Evolutionary conservation across 2,113 vertebrate genomes (phyloP).

Genomic region (Naja naja): DNA sequence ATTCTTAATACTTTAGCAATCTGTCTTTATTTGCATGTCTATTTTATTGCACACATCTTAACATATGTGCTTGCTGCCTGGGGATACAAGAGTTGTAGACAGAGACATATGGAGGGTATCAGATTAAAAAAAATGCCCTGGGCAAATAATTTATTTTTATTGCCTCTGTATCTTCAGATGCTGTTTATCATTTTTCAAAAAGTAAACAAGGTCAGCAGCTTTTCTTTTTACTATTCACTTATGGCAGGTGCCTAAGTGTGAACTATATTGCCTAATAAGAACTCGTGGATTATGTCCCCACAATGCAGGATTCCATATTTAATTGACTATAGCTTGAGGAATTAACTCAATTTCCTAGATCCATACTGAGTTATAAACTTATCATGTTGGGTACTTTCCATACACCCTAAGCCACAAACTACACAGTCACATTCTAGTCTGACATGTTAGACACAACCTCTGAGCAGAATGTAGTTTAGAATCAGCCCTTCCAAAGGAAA

Average conservation of each 20-base stretch:
- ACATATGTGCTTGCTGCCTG: not conserved
- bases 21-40: conserved; percentile 25
- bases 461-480: not conserved
- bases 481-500: not conserved
- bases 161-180: not conserved
- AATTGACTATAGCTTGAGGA: not conserved
- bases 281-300: not conserved
- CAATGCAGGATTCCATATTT: not conserved
- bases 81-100: not conserved
- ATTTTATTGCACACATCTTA: conserved; percentile 25
- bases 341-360: not conserved
- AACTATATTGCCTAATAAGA: not conserved
- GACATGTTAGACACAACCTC: not conserved
- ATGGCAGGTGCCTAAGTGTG: not conserved
- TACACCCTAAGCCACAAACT: not conserved
- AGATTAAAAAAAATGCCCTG: not conserved
- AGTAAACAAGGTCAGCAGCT: not conserved
- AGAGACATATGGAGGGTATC: not conserved
- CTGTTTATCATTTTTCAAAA: conserved; percentile 26
- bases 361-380: not conserved
- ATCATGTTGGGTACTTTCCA: not conserved
- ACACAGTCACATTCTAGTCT: not conserved
- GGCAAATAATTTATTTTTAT: not conserved
- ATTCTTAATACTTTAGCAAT: conserved; percentile 20
- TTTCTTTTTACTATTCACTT: not conserved